Base-by-base conservation (phyloP, 2,888 invertebrate genomes). In the Masnerella sp. region DNA sequence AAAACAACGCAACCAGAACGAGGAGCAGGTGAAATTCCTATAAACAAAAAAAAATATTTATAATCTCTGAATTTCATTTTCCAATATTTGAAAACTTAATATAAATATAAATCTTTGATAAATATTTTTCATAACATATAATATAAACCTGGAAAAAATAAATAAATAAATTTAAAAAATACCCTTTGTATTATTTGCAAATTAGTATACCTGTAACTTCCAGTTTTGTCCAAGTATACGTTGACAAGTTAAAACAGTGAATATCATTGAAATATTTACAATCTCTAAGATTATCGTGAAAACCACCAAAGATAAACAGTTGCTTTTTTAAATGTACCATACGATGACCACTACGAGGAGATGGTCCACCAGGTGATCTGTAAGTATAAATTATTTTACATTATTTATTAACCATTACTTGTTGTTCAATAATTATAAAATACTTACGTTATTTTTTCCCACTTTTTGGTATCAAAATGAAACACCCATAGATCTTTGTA, bases 401-500 rank as follows among this genome's bases (percentile, higher is more conserved):
- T 36, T 14, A 51, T 34, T 34, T 2, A 18, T 28, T 28, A 3
- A 36, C 20, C n/a, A n/a, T n/a, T n/a, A n/a, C n/a, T n/a, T n/a
- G n/a, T n/a, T n/a, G n/a, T n/a, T n/a, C n/a, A n/a, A n/a, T n/a
- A n/a, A n/a, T 15, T 18, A 14, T 11, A 12, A 18, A 36, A 14
- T 20, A 40, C 42, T 77, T 76, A 84, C 83, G 75, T 74, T 81
- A 94, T 90, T 89, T 96, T 96, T 80, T 96, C 94, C 97, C 97
- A 98, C 84, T 91, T 92, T 78, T 92, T 93, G 0, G 91, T 90
- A 25, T 90, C 90, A 0, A 97, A 86, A 77, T 94, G 93, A 84
- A 93, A 95, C 59, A 95, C 92, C 97, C 97, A 98, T 0, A 98
- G 89, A 85, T 98, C 97, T 83, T 92, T 93, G 87, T 96, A 97